Base-by-base conservation (phyloP, 1,140 invertebrate species). In the Sycophaga agraensis region DNA sequence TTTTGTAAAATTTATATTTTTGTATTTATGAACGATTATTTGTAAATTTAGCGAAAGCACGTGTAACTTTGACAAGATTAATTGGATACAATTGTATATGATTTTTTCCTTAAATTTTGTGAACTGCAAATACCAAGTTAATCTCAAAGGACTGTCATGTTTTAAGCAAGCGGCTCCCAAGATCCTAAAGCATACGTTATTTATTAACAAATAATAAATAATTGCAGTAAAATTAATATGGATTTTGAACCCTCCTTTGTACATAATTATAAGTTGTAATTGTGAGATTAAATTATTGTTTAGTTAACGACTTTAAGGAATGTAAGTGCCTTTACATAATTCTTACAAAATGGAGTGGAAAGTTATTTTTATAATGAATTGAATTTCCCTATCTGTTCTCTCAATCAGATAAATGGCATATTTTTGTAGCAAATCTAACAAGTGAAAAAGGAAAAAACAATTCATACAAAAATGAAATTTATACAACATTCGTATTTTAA, bases 201-300 rank as follows among this genome's bases (percentile, higher is more conserved):
- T 6, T 28, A 57, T 51, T 9, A 42, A 31, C 11, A 4, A 31
- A 31, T 31, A 11, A 31, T 42, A 51, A 50, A 9, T 16, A 39
- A 34, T 37, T 1, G 50, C 9, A 24, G n/a, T 28, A 9, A 4
- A 14, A 43, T 43, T 39, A 28, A 34, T 42, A 51, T 39, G 11
- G 17, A 48, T 43, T 40, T 61, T 28, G 0, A 46, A 55, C 40
- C 21, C 16, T 28, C 37, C 40, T 53, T 46, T 61, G 50, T 48
- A 60, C 2, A 61, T 55, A 54, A 48, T 35, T 16, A 48, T n/a
- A 43, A 59, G 49, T 26, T 26, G n/a, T 46, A 55, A n/a, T 48
- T 55, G 43, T 49, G 34, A 61, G 42, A 55, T 55, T 61, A 49
- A 61, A 61, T 54, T 54, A 60, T 53, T 59, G 16, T 34, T n/a